Evolutionary conservation across 1,140 invertebrate genomes (phyloP).

Genomic region (Aphidius gifuensis): DNA sequence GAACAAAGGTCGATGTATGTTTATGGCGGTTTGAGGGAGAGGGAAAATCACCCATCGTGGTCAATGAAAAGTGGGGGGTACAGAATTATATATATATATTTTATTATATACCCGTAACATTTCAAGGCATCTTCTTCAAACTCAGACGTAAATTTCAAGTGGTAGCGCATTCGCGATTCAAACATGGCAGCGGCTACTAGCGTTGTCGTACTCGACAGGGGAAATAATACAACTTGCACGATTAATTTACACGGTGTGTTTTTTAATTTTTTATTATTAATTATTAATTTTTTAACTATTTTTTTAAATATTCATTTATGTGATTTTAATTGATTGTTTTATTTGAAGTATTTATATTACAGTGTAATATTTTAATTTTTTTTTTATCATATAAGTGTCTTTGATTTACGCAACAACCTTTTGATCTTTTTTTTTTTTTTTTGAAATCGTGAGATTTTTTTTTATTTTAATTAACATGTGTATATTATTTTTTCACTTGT

Average conservation of each 20-base stretch:
- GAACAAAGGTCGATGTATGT: slow-evolving; percentile 22
- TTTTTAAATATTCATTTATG: background rate
- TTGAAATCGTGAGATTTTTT: too few relatives aligned
- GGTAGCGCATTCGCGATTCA: slow-evolving; percentile 49
- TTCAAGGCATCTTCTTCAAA: background rate
- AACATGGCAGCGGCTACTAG: slow-evolving; percentile 83
- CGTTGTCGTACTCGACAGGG: slow-evolving; percentile 88
- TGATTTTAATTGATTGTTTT: background rate
- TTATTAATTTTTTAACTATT: background rate
- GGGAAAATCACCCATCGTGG: slow-evolving; percentile 2
- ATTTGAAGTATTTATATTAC: too few relatives aligned
- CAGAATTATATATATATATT: background rate
- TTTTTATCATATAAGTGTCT: too few relatives aligned
- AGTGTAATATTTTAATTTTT: too few relatives aligned
- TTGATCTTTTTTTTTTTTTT: too few relatives aligned
- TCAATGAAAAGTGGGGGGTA: slow-evolving; percentile 3
- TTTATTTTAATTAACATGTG: too few relatives aligned
- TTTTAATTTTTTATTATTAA: slow-evolving; percentile 17
- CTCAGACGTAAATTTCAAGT: slow-evolving; percentile 4
- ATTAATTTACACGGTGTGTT: slow-evolving; percentile 89
- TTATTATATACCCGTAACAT: background rate
- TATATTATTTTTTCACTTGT: too few relatives aligned
- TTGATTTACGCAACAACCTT: too few relatives aligned
- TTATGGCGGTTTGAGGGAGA: background rate
- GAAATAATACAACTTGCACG: slow-evolving; percentile 92